These are phyloP conservation scores for Philopotamus ludificatus DNA, from an alignment of 1,140 invertebrate genomes.

Conservation along the genomic window DNA sequence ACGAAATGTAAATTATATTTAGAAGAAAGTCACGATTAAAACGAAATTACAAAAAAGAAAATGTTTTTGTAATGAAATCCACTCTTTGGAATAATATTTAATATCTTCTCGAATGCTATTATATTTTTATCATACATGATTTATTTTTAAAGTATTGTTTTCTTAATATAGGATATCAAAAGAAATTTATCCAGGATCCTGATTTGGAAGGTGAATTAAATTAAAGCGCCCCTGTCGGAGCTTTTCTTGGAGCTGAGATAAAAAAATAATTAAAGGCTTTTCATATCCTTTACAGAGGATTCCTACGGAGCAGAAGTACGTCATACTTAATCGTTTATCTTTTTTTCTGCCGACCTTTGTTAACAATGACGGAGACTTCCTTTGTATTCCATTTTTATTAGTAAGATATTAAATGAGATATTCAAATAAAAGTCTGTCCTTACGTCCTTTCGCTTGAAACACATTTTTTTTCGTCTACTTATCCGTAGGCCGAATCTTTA, in stretches of 20 bases:
- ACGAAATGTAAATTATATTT: too few relatives aligned
- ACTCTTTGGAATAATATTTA: too few relatives aligned
- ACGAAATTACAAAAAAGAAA: too few relatives aligned
- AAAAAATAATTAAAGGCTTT: conserved; percentile 31
- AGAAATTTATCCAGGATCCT: too few relatives aligned
- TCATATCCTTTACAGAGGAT: conserved; percentile 7
- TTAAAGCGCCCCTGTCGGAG: not conserved
- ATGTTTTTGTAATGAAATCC: too few relatives aligned
- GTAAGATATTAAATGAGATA: conserved; percentile 1
- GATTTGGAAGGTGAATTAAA: not conserved
- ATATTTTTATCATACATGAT: too few relatives aligned
- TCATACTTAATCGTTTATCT: conserved; percentile 16
- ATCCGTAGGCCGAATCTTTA: too few relatives aligned
- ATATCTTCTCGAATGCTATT: too few relatives aligned
- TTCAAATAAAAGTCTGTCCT: not conserved
- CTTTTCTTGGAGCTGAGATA: not conserved
- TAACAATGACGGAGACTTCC: not conserved
- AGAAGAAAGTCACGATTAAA: too few relatives aligned
- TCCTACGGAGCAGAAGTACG: conserved; percentile 7
- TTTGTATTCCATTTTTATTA: conserved; percentile 16
- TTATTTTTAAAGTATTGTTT: too few relatives aligned
- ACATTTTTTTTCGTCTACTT: too few relatives aligned
- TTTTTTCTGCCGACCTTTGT: conserved; percentile 12
- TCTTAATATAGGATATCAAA: too few relatives aligned
- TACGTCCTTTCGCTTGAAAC: not conserved